Conservation (phyloP, 2,797 vertebrate species). For the Enteromius fasciolatus region DNA sequence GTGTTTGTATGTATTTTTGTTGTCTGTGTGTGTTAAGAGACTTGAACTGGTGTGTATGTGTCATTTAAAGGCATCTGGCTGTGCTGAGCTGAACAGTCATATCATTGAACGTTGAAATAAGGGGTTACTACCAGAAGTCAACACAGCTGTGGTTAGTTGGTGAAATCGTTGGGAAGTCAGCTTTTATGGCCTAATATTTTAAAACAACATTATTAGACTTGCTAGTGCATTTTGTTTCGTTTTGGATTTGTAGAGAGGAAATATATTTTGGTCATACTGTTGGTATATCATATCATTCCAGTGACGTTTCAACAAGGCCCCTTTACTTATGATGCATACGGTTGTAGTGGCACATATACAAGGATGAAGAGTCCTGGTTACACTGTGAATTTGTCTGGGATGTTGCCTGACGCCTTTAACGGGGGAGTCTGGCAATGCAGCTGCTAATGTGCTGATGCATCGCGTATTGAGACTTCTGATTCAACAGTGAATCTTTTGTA, state of each 20-base stretch:
- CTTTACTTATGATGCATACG: slow-evolving; percentile 17
- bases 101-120: slow-evolving; percentile 44
- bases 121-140: slow-evolving; percentile 5
- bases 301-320: slow-evolving; percentile 44
- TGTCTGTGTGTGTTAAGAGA: slow-evolving; percentile 56
- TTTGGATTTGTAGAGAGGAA: slow-evolving; percentile 54
- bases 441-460: slow-evolving; percentile 56
- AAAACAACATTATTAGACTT: slow-evolving; percentile 15
- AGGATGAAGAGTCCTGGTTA: slow-evolving; percentile 38
- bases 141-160: neutral
- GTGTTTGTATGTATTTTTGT: slow-evolving; percentile 34
- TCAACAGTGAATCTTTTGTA: slow-evolving; percentile 41
- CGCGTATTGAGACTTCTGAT: slow-evolving; percentile 27
- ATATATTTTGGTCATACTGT: slow-evolving; percentile 24
- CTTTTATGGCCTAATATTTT: neutral
- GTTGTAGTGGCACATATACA: slow-evolving; percentile 34
- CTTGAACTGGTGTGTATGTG: slow-evolving; percentile 36
- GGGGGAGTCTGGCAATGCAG: slow-evolving; percentile 51
- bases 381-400: slow-evolving; percentile 48
- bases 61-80: slow-evolving; percentile 56
- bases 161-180: neutral
- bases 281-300: slow-evolving; percentile 32
- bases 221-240: slow-evolving; percentile 46
- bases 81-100: slow-evolving; percentile 64
- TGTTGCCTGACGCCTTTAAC: slow-evolving; percentile 25